phyloP scores from a whole-genome alignment of 2,888 invertebrate species.

The Netelia melanura region DNA sequence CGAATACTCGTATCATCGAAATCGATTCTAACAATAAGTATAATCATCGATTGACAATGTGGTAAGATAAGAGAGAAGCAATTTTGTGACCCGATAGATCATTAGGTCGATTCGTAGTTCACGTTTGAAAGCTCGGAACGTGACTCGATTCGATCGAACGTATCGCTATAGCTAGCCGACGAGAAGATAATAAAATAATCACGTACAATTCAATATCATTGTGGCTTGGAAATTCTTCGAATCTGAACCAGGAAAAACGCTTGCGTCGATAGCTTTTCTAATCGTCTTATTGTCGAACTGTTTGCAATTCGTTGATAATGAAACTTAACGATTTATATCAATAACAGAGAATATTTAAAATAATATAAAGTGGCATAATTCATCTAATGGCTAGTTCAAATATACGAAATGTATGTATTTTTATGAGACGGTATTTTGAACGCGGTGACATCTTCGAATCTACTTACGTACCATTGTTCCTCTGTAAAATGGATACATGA shows the following conservation, averaged over 20 bases:
- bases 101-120: conserved; percentile 33
- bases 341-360: conserved; percentile 12
- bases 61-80: not conserved
- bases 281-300: not conserved
- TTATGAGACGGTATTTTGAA: conserved; percentile 44
- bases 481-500: conserved; percentile 7
- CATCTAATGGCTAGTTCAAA: not conserved
- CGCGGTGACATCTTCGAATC: conserved; percentile 21
- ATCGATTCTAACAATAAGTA: not conserved
- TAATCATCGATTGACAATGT: too few relatives aligned
- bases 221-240: not conserved
- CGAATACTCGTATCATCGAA: not conserved
- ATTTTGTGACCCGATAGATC: not conserved
- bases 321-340: conserved; percentile 5
- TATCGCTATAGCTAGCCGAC: not conserved
- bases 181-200: not conserved
- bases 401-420: conserved; percentile 28
- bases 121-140: not conserved
- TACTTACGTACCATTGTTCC: conserved; percentile 5
- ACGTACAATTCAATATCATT: not conserved
- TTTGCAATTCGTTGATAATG: not conserved
- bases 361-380: conserved; percentile 11
- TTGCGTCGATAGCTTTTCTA: not conserved
- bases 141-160: not conserved
- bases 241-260: not conserved